Base-by-base conservation (phyloP, 1,140 invertebrate genomes). In the Acromyrmex heyeri region DNA sequence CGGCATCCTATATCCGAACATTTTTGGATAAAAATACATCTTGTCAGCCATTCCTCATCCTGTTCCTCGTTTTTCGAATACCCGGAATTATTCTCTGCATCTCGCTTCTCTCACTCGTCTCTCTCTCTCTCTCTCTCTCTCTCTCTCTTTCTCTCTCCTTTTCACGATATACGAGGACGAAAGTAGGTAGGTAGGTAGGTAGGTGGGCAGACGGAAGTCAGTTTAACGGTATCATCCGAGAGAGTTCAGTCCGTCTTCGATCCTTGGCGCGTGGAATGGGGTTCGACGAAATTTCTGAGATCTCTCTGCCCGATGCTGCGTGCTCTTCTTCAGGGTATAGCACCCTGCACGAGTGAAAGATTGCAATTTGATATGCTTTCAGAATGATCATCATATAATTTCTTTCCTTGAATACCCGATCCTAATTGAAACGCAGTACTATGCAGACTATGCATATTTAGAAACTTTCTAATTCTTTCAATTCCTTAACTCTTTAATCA, bases 111-210 rank as follows among this genome's bases (percentile, higher is more conserved):
- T 59, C 34, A 10, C 44, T 38, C 59, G 55, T 6, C 30, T 34
- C 6, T 34, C 30, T 34, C 30, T 34, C 30, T 34, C 30, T 34
- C 30, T 38, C 34, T 57, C 34, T 6, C 5, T 30, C 30, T 30
- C 30, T 30, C 30, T 30, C 30, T n/a, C n/a, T n/a, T n/a, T n/a
- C n/a, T 85, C 50, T 86, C 82, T 72, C 44, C 61, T 77, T 57
- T 69, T 59, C 30, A 77, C 89, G 89, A 91, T 91, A 76, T 88
- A 89, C 85, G 89, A 92, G 91, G 91, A 92, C 91, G 92, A 94
- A 94, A 94, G 93, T 93, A 93, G 93, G 92, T 93, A 93, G 92
- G 93, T 93, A 94, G 92, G 93, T 94, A 93, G 92, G 89, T 93
- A 93, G 93, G 93, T 93, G 91, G 92, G 89, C 90, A 93, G 92